phyloP scores from a whole-genome alignment of 2,113 vertebrate species.

The Eurystomus gularis region DNA sequence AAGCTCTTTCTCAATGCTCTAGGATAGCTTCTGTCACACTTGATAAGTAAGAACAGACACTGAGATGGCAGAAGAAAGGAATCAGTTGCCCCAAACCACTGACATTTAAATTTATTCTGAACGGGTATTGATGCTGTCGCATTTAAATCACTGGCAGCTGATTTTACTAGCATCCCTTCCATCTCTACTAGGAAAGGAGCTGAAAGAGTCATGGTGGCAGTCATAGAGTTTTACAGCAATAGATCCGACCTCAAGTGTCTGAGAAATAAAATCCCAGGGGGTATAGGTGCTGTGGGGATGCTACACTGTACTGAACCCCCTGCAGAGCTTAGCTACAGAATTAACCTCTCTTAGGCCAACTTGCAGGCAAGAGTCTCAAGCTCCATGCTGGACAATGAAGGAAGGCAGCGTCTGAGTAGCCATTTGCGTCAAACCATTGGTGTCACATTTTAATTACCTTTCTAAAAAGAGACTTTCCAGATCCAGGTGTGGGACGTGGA shows the following conservation, averaged over 20 bases:
- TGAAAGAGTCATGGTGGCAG: not conserved
- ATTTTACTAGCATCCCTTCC: not conserved
- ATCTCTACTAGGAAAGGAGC: not conserved
- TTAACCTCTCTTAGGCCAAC: not conserved
- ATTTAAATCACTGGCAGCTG: not conserved
- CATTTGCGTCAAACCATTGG: not conserved
- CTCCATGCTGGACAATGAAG: too few species aligned
- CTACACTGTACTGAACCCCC: not conserved
- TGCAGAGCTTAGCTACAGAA: not conserved
- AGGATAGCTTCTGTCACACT: not conserved
- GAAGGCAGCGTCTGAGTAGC: not conserved
- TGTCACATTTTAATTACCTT: not conserved
- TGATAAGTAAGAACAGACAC: not conserved
- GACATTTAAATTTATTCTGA: not conserved
- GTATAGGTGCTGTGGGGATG: rapidly evolving
- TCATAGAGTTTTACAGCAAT: not conserved
- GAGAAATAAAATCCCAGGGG: not conserved
- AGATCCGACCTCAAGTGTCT: not conserved
- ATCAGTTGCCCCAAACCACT: not conserved
- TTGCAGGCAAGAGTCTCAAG: not conserved
- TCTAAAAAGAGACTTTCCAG: not conserved
- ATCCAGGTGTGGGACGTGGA: not conserved
- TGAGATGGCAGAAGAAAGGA: not conserved
- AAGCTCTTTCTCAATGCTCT: not conserved
- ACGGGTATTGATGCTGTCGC: rapidly evolving